A percentile compares a stretch with the other conserved stretches of the same genome.
phyloP scores from a whole-genome alignment of 2,113 vertebrate species.

The Hyla sarda region DNA sequence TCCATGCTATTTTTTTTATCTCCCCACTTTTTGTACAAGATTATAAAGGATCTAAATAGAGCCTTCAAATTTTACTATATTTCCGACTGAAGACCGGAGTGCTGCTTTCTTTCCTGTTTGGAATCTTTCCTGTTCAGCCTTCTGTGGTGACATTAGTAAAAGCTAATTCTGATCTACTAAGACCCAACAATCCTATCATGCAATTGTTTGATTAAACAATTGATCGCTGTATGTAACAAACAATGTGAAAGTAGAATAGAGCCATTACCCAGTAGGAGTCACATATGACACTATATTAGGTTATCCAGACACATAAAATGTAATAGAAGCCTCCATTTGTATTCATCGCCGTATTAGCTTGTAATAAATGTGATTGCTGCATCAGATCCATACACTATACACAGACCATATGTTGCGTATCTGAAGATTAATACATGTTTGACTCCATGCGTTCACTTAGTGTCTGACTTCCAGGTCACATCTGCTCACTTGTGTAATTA shows the following conservation, averaged over 20 bases:
- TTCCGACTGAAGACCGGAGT: too few relatives aligned
- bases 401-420: slow-evolving; percentile 42
- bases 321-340: not conserved
- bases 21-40: too few relatives aligned
- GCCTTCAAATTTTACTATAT: too few relatives aligned
- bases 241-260: not conserved
- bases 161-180: too few relatives aligned
- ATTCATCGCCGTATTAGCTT: slow-evolving; percentile 11
- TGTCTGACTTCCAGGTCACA: slow-evolving; percentile 44
- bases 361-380: slow-evolving; percentile 20
- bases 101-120: too few relatives aligned
- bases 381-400: slow-evolving; percentile 5
- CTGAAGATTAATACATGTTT: slow-evolving; percentile 41
- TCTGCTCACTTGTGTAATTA: slow-evolving; percentile 48
- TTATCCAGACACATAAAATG: slow-evolving; percentile 1
- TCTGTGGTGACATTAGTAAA: not conserved
- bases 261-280: not conserved
- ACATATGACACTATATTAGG: too few relatives aligned
- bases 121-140: too few relatives aligned
- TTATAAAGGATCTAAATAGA: too few relatives aligned
- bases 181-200: too few relatives aligned
- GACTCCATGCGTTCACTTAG: not conserved
- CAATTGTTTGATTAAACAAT: not conserved
- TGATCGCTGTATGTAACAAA: not conserved
- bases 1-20: too few relatives aligned